Base-by-base conservation (phyloP, 2,113 vertebrate genomes). In the Connochaetes taurinus region DNA sequence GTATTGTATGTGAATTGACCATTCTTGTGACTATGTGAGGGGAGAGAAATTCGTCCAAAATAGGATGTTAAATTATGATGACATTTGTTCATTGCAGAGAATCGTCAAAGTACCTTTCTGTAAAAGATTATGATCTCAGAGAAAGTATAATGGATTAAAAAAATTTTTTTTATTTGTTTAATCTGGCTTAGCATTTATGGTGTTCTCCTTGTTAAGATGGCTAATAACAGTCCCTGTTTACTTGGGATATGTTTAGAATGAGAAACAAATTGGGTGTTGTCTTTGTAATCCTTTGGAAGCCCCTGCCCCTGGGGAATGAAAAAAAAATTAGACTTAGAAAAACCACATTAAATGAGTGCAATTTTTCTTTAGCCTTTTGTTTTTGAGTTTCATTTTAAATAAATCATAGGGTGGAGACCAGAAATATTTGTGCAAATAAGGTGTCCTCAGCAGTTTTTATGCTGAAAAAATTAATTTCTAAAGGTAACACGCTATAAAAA, bases 351-450 rank as follows among this genome's bases (percentile, higher is more conserved):
- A 94, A 31, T 82, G 27, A 47, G 29, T 57, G 62, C 29, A 53
- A 0, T 78, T 83, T 47, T 95, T 94, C 21, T 53, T 50, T 74
- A 88, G 57, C 6, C 31, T 80, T 92, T 90, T 95, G 40, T 43
- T 92, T 87, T 90, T 96, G 31, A 67, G n/a, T 81, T 97, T 96
- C 84, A 85, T 94, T 58, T 80, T 84, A 91, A 95, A 62, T 91
- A 71, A 93, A 47, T 87, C n/a, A 88, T 67, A 91, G 57, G 81
- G 57, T 81, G 36, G 7, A 95, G 64, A 82, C 60, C 25, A 91
- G 74, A 58, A 87, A 78, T 91, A 91, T 95, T 96, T 95, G 45
- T 95, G 53, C 25, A 95, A 88, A 84, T 91, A 90, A 71, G 53
- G 2, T 96, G 10, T 86, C 33, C 29, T 95, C 10, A 12, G 33